Evolutionary conservation across 2,113 vertebrate genomes (phyloP).

Genomic region (Cichladusa arquata): DNA sequence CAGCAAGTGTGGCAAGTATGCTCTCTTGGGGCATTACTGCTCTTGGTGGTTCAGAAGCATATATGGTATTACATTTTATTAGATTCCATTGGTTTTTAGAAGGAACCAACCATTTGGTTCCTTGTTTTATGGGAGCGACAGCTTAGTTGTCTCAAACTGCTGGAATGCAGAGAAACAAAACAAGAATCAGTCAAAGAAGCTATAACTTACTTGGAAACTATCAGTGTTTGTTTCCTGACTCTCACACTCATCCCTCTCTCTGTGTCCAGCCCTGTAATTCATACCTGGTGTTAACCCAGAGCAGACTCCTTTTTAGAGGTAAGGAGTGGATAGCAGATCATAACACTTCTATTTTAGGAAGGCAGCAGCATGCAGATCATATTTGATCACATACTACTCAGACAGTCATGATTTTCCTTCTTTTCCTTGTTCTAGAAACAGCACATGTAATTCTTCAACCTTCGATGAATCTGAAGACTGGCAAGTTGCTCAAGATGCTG

Average conservation of each 20-base stretch:
- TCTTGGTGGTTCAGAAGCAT: neutral
- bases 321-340: neutral
- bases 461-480: constrained; percentile 81
- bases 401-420: neutral
- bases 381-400: neutral
- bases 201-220: neutral
- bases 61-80: neutral
- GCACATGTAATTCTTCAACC: constrained; percentile 72
- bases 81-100: neutral
- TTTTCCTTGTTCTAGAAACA: constrained; percentile 69
- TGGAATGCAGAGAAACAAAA: neutral
- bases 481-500: constrained; percentile 84
- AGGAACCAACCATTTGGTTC: neutral
- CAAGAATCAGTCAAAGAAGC: neutral
- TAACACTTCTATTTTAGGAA: neutral
- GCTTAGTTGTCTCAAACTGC: neutral
- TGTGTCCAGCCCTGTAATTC: neutral
- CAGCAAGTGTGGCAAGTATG: neutral
- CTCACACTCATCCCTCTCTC: neutral
- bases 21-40: neutral
- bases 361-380: neutral
- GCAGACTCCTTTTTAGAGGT: neutral
- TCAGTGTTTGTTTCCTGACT: neutral
- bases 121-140: neutral
- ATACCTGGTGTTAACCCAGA: neutral